Evolutionary conservation across 2,113 vertebrate species (phyloP).

Genomic region (Harpagus bidentatus): DNA sequence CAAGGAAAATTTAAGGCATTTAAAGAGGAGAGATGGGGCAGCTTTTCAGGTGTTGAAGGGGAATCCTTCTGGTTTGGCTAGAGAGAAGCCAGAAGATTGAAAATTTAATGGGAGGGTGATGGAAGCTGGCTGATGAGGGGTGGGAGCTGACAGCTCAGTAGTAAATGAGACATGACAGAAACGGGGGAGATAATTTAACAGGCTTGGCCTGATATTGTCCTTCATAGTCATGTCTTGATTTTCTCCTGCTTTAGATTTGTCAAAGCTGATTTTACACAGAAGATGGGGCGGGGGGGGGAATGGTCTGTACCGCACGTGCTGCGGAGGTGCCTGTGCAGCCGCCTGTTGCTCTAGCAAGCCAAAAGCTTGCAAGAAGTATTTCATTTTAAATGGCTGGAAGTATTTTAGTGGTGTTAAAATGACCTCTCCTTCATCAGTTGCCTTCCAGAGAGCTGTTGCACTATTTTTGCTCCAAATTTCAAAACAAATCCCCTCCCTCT

Average conservation of each 20-base stretch:
- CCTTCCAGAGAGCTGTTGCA: not conserved
- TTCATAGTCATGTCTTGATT: conserved; percentile 47
- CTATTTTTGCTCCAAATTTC: not conserved
- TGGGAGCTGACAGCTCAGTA: not conserved
- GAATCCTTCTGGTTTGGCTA: not conserved
- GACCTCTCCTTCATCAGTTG: not conserved
- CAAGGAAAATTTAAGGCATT: not conserved
- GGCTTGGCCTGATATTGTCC: conserved; percentile 55
- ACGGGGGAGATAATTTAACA: conserved; percentile 48
- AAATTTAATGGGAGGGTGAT: not conserved
- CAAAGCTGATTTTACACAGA: conserved; percentile 47
- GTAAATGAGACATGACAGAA: conserved; percentile 54
- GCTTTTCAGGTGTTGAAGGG: not conserved
- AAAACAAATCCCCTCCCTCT: not conserved
- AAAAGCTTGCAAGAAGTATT: not conserved
- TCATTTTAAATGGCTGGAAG: not conserved
- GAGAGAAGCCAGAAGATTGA: not conserved
- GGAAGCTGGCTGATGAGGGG: not conserved
- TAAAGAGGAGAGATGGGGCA: not conserved
- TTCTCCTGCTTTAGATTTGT: conserved; percentile 52
- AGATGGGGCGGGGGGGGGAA: not conserved
- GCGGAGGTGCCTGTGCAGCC: not conserved
- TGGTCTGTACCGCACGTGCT: rapidly evolving
- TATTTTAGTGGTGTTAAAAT: not conserved
- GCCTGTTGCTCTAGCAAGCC: conserved; percentile 28